Conservation (phyloP, 2,113 vertebrate species). For the Tenrec ecaudatus region DNA sequence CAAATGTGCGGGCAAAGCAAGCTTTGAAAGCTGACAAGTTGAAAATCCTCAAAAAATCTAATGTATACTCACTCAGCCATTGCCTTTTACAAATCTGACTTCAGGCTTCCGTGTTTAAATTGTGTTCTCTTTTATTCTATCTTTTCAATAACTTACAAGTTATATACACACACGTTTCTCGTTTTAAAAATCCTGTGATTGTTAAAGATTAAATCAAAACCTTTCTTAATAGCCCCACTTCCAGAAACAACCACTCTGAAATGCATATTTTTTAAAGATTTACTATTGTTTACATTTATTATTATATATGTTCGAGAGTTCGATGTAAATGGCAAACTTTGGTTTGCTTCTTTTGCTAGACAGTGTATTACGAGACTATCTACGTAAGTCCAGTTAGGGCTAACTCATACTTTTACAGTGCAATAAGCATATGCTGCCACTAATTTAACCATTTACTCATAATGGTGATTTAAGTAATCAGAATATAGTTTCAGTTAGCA, state of each 20-base stretch:
- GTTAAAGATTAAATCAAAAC: too few relatives aligned
- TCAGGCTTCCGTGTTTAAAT: too few relatives aligned
- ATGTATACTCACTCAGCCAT: too few relatives aligned
- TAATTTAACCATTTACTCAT: background rate
- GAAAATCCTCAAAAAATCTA: too few relatives aligned
- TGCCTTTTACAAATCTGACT: too few relatives aligned
- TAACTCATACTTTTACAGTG: background rate
- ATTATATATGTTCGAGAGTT: background rate
- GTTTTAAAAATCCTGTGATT: too few relatives aligned
- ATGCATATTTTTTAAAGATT: slow-evolving; percentile 23
- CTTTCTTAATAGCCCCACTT: background rate
- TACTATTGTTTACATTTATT: background rate
- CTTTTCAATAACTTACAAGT: too few relatives aligned
- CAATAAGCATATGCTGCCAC: background rate
- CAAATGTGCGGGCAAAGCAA: too few relatives aligned
- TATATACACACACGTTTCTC: too few relatives aligned
- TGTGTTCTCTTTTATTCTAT: too few relatives aligned
- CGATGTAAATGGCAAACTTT: background rate
- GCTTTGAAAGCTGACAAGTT: too few relatives aligned
- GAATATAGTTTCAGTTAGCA: background rate
- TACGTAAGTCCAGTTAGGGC: background rate
- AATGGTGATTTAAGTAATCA: background rate
- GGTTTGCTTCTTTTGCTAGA: background rate
- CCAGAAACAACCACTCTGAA: background rate
- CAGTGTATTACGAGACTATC: background rate